Evolutionary conservation across 2,888 invertebrate genomes (phyloP), one percentile per base, ranked within the genome.

Genomic region (Cordilura impudica): DNA sequence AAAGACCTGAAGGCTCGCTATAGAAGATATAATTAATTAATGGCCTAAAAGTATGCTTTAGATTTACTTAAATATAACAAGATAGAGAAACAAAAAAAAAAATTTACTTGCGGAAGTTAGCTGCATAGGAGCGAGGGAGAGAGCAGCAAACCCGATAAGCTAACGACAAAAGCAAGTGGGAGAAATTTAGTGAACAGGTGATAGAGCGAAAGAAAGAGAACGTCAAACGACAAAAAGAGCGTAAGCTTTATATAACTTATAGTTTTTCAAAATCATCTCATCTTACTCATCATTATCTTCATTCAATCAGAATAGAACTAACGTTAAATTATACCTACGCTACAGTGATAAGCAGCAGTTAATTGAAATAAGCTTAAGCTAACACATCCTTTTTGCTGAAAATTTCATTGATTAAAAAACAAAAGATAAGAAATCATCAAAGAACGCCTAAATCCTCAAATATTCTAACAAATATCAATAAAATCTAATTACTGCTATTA

Each of bases 1-100:
- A 66, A 74, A 58, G 76, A 72, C 69, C 65, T 67, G 69, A 81
- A 78, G 82, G 78, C 75, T 81, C 76, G 71, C 53, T 47, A 73
- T 60, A 58, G 16, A 69, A 67, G 67, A 66, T 35, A 72, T n/a
- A 69, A 23, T 16, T 16, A 14, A 23, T 31, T 29, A 29, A 16
- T 14, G 43, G 74, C 71, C 81, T 67, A 61, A 58, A 45, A 75
- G 43, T 58, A 75, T 71, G 72, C 78, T 78, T 53, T 21, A 66
- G 16, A 54, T 49, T 26, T 51, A 12, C 12, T 39, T 39, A n/a
- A n/a, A n/a, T n/a, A n/a, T n/a, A 39, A 21, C 18, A n/a, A 21
- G 54, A 61, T 54, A 31, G 18, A 45, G 43, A 71, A 65, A 45
- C n/a, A 35, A 65, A 61, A 61, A 26, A 51, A 66, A 58, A 65